These are phyloP conservation scores for Oscheius onirici DNA, from an alignment of 2,888 invertebrate genomes.

Conservation along the genomic window DNA sequence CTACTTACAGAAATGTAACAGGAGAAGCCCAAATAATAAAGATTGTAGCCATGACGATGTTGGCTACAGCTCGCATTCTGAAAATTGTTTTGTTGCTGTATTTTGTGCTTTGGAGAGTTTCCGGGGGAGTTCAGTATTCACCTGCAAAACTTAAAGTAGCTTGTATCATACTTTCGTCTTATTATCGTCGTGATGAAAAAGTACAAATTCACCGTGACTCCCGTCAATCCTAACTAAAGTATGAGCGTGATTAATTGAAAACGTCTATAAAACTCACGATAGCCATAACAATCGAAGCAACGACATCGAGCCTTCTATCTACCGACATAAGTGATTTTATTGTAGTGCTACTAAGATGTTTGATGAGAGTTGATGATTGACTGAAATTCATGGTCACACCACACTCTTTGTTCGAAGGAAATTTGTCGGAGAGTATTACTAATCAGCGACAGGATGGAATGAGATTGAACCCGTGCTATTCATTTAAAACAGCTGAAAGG, in stretches of 20 bases:
- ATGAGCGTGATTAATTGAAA: background rate
- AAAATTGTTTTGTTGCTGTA: background rate
- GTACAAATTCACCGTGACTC: constrained; percentile 1
- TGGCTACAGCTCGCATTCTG: constrained; percentile 19
- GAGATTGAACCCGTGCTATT: too few species aligned
- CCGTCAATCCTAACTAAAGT: constrained; percentile 7
- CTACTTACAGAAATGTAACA: constrained; percentile 11
- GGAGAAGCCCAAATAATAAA: constrained; percentile 19
- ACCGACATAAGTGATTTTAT: background rate
- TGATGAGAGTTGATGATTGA: too few species aligned
- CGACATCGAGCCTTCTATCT: constrained; percentile 11
- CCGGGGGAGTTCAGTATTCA: background rate
- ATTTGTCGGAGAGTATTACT: too few species aligned
- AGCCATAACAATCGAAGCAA: constrained; percentile 5
- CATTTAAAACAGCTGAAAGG: too few species aligned
- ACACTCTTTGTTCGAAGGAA: too few species aligned
- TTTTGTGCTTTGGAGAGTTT: background rate
- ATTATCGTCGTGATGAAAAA: constrained; percentile 9
- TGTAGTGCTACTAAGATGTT: too few species aligned
- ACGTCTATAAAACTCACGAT: background rate
- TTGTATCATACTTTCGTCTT: background rate
- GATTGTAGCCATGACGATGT: constrained; percentile 13
- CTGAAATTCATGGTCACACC: too few species aligned
- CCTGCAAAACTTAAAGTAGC: constrained; percentile 14
- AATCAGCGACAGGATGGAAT: too few species aligned